Conservation (phyloP, 1,140 invertebrate genomes). For the Magallana ariakensis region DNA sequence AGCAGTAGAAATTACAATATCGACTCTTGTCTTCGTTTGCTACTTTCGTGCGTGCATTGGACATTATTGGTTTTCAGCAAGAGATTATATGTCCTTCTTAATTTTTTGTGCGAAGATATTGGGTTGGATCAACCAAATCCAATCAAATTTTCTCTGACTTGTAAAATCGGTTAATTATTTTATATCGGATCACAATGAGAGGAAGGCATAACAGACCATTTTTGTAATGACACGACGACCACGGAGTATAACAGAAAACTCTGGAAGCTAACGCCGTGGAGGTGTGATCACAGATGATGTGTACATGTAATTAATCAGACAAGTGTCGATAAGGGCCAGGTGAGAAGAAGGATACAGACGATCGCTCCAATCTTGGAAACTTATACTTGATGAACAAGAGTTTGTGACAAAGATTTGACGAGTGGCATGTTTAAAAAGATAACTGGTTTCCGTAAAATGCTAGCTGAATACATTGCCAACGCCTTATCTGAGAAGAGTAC, state of each 20-base stretch:
- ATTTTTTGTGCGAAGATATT: neutral
- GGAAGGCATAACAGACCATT: neutral
- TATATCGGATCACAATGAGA: constrained; percentile 11
- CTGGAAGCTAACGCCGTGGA: neutral
- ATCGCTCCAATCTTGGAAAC: too few relatives aligned
- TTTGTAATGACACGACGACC: neutral
- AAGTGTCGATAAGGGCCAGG: neutral
- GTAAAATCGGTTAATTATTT: constrained; percentile 27
- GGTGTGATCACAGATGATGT: neutral
- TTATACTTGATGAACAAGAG: too few relatives aligned
- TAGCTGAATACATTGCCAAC: constrained; percentile 12
- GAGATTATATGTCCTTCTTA: neutral
- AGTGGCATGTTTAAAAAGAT: constrained; percentile 13
- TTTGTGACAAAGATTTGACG: too few relatives aligned
- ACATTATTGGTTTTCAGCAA: neutral
- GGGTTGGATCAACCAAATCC: neutral
- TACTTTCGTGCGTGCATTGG: too few relatives aligned
- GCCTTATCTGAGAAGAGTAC: neutral
- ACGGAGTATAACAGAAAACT: neutral
- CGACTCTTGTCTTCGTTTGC: too few relatives aligned
- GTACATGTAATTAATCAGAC: neutral
- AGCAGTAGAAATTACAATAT: too few relatives aligned
- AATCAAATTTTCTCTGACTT: neutral
- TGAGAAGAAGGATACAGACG: neutral
- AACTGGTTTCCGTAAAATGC: constrained; percentile 7